These are phyloP conservation scores for Tortricodes alternella DNA, from an alignment of 2,888 invertebrate genomes.

Conservation along the genomic window DNA sequence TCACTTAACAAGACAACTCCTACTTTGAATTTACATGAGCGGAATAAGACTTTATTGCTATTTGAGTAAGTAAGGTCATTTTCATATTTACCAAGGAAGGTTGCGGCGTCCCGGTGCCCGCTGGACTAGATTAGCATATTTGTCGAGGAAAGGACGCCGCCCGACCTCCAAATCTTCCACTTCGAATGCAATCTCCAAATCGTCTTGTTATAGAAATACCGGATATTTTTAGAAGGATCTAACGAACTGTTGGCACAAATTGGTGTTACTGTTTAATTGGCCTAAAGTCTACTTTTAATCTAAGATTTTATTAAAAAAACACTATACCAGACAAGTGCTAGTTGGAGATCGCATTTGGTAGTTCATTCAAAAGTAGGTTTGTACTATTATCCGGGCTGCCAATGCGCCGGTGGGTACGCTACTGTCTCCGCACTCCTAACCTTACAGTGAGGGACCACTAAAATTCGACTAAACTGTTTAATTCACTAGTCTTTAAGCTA, in stretches of 20 bases:
- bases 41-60: conserved; percentile 32
- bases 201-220: conserved; percentile 37
- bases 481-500: conserved; percentile 72
- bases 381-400: conserved; percentile 53
- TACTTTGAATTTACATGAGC: conserved; percentile 26
- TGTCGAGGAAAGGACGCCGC: conserved; percentile 9
- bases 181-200: conserved; percentile 31
- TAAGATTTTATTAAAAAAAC: conserved; percentile 46
- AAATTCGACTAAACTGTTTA: conserved; percentile 68
- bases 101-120: not conserved
- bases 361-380: conserved; percentile 18
- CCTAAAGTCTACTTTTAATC: conserved; percentile 49
- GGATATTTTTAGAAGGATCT: conserved; percentile 38
- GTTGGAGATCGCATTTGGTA: conserved; percentile 25
- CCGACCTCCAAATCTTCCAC: conserved; percentile 13
- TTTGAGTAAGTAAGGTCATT: conserved; percentile 27
- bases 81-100: conserved; percentile 21
- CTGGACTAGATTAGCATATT: conserved; percentile 24
- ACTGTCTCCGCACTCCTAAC: conserved; percentile 53
- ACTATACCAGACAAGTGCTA: conserved; percentile 44
- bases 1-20: conserved; percentile 9
- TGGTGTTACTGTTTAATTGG: conserved; percentile 55
- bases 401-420: conserved; percentile 56
- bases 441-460: conserved; percentile 66
- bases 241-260: conserved; percentile 64